Percentiles rank a stretch among this genome's conserved stretches.
These are phyloP conservation scores for Lepus timidus DNA, from an alignment of 2,113 vertebrate species.

Conservation along the genomic window DNA sequence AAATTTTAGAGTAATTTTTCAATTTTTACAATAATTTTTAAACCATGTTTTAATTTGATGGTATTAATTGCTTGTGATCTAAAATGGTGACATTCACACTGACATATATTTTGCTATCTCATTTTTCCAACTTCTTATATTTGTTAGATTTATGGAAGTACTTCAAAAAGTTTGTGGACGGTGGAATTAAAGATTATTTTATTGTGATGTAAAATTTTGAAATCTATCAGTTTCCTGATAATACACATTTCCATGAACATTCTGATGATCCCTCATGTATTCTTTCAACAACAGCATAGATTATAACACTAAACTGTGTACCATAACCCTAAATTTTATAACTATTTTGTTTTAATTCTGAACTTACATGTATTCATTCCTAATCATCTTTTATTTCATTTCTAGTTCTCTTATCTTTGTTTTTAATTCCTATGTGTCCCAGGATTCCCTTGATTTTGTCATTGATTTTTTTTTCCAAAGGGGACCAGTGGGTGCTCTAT, in stretches of 20 bases:
- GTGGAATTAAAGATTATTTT: too few species aligned
- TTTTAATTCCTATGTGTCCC: background rate
- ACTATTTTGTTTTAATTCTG: background rate
- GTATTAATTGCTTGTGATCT: background rate
- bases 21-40: background rate
- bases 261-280: too few species aligned
- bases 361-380: background rate
- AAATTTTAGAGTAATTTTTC: background rate
- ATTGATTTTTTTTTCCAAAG: background rate
- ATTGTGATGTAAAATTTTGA: too few species aligned
- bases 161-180: too few species aligned
- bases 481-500: background rate
- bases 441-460: conserved; percentile 2
- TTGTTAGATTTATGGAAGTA: background rate
- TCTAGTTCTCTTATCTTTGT: background rate
- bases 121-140: background rate
- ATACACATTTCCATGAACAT: too few species aligned
- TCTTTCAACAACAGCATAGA: background rate
- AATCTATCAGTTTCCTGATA: too few species aligned
- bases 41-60: background rate
- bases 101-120: background rate
- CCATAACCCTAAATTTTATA: background rate
- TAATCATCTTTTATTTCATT: background rate
- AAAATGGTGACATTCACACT: background rate
- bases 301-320: background rate